Base-by-base conservation (phyloP, 2,797 vertebrate genomes). In the Prunella strophiata region DNA sequence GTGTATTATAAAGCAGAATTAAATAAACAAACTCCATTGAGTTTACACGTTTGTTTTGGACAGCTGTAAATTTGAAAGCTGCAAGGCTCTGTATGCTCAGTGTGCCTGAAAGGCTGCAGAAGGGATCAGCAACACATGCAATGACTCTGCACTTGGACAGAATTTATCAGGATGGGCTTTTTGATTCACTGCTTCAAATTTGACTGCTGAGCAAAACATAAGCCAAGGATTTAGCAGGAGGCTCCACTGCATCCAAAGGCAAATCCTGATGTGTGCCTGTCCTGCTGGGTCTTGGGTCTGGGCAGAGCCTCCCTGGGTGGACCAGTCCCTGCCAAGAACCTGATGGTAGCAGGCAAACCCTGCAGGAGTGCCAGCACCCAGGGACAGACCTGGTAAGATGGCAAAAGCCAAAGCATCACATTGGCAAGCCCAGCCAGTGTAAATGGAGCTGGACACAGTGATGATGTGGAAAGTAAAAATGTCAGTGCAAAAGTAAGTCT, bases 1-100 rank as follows among this genome's bases (percentile, higher is more conserved):
- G 58, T 72, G 77, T 55, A 87, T 79, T 91, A 85, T 89, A 88
- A 83, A 89, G 88, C 73, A 87, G 92, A 95, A 95, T 95, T 96
- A 92, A 96, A 94, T 87, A 96, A 93, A 95, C 70, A 83, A 84
- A 82, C 55, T 70, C 81, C 43, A 75, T 5, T 47, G 70, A 89
- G 68, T 76, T 95, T 57, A 61, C 91, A 74, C 78, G 38, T 89
- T 92, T 65, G 52, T 74, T 94, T 73, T 70, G 76, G 89, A 75
- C 89, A 87, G 89, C 91, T 92, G 92, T 76, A 43, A 51, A 62
- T 36, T 29, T n/a, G 88, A 78, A 79, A 81, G 82, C 59, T 3
- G 14, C 1, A 9, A 75, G 34, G 61, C 52, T 91, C 42, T 81
- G 40, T 17, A 34, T 4, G 4, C 76, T 70, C 10, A 3, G n/a